phyloP scores from a whole-genome alignment of 2,888 invertebrate species.

The Nomada hirtipes region DNA sequence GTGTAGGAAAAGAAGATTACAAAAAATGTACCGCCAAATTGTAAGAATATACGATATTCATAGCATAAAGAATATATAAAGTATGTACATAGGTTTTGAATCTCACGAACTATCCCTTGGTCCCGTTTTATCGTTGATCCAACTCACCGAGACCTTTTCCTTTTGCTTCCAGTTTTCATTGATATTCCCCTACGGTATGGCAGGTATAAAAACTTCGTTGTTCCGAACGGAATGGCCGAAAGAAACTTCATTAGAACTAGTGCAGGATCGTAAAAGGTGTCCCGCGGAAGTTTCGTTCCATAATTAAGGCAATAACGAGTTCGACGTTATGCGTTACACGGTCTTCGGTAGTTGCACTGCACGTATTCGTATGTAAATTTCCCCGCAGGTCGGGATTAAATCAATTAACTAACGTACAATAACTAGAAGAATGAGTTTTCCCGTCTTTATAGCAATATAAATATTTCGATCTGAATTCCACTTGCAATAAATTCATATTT shows the following conservation, averaged over 20 bases:
- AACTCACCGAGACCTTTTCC: not conserved
- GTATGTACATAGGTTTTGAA: not conserved
- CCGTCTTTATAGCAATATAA: not conserved
- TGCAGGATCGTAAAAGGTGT: not conserved
- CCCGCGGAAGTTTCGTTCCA: conserved; percentile 14
- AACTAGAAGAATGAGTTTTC: not conserved
- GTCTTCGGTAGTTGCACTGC: conserved; percentile 3
- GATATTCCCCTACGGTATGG: conserved; percentile 3
- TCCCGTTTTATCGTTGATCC: not conserved
- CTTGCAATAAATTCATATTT: not conserved
- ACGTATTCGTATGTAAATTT: conserved; percentile 29
- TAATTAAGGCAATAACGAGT: conserved; percentile 34
- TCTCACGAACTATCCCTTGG: not conserved
- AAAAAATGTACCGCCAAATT: conserved; percentile 44
- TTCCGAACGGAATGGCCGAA: not conserved
- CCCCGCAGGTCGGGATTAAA: not conserved
- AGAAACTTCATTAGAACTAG: conserved; percentile 19
- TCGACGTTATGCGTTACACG: not conserved
- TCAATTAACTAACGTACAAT: not conserved
- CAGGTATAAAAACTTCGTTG: conserved; percentile 27
- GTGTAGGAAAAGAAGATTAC: not conserved
- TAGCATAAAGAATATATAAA: conserved; percentile 2
- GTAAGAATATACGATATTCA: conserved; percentile 48
- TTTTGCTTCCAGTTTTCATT: not conserved
- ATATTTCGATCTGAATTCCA: not conserved